Conservation (phyloP, 2,113 vertebrate genomes). For the Pipra filicauda region DNA sequence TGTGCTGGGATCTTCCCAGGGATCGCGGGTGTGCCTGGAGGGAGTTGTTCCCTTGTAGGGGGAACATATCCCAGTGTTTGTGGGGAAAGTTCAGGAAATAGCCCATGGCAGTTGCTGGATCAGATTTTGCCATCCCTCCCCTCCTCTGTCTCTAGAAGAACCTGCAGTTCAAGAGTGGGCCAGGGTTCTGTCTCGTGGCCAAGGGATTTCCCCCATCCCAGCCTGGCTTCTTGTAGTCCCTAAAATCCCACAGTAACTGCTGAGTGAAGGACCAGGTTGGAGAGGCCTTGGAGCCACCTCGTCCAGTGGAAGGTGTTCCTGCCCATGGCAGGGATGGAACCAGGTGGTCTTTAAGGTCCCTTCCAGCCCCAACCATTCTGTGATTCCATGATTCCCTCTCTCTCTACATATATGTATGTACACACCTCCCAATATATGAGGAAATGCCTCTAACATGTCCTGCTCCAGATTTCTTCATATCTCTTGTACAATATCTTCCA, state of each 20-base stretch:
- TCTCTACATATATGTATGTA: rapidly evolving
- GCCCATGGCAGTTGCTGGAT: too few relatives aligned
- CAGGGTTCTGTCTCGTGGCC: background rate
- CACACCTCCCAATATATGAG: rapidly evolving
- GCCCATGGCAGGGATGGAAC: background rate
- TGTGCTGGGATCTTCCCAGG: background rate
- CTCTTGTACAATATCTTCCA: background rate
- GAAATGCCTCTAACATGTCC: background rate
- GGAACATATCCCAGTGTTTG: background rate
- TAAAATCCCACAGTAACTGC: background rate
- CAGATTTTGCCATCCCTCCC: background rate
- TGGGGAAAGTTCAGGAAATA: background rate
- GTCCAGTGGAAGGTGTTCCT: background rate
- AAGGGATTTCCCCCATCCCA: background rate
- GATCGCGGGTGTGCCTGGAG: rapidly evolving
- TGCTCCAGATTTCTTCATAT: background rate
- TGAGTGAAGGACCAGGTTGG: background rate
- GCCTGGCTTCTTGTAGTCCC: background rate
- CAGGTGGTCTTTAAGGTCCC: background rate
- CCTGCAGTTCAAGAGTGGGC: background rate
- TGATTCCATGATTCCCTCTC: background rate
- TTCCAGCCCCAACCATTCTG: background rate
- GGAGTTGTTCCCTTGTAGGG: background rate
- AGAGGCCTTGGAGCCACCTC: background rate
- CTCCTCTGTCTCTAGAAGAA: background rate